Evolutionary conservation across 2,888 invertebrate genomes (phyloP).

Genomic region (Mythimna impura): DNA sequence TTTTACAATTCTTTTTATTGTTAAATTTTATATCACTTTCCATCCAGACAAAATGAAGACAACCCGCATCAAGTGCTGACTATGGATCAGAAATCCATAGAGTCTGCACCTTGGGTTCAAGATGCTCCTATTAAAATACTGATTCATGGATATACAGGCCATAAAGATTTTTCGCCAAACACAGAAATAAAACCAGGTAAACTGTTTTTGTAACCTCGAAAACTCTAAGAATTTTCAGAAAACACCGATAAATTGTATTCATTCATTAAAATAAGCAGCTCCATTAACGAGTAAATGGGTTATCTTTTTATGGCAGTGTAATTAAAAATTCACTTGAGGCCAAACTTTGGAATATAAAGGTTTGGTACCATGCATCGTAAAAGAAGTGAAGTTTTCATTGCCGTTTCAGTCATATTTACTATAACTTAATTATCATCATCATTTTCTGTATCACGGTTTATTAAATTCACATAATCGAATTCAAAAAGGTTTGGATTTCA

Average conservation of each 20-base stretch:
- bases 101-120: conserved; percentile 83
- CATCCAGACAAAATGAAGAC: conserved; percentile 79
- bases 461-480: no score
- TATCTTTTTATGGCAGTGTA: background rate
- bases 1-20: no score
- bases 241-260: background rate
- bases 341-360: background rate
- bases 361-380: no score
- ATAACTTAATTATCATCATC: background rate
- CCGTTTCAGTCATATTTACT: background rate
- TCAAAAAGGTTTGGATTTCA: background rate
- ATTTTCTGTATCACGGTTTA: background rate
- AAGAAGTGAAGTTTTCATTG: background rate
- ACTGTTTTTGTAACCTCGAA: background rate
- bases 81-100: conserved; percentile 76
- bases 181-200: conserved; percentile 91
- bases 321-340: background rate
- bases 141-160: conserved; percentile 92
- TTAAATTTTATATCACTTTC: background rate
- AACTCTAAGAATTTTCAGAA: background rate
- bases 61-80: conserved; percentile 85
- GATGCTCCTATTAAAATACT: conserved; percentile 89
- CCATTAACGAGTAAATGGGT: background rate
- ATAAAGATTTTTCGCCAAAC: conserved; percentile 91
- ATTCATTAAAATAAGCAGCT: background rate